phyloP scores from a whole-genome alignment of 2,888 invertebrate genomes.

The Mythimna ferrago region DNA sequence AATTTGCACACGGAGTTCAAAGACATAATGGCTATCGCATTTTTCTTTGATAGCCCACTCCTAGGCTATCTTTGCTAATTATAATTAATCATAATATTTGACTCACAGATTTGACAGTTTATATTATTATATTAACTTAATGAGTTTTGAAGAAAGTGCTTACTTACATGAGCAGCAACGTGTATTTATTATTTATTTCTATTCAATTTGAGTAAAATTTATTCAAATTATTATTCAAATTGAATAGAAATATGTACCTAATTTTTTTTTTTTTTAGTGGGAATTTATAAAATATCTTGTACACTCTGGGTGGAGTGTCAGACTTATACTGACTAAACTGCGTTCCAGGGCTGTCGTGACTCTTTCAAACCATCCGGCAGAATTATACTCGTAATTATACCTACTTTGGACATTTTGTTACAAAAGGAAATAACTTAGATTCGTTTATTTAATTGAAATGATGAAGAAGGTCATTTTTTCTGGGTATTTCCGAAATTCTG shows the following conservation, averaged over 20 bases:
- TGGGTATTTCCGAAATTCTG: neutral
- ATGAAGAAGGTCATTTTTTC: neutral
- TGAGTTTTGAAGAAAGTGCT: conserved; percentile 8
- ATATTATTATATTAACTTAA: conserved; percentile 27
- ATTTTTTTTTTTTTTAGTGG: too few relatives aligned
- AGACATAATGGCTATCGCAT: conserved; percentile 17
- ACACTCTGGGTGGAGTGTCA: too few relatives aligned
- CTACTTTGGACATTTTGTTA: too few relatives aligned
- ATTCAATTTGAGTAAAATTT: neutral
- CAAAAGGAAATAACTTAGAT: too few relatives aligned
- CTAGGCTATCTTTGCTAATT: conserved; percentile 25
- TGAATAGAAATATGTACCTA: too few relatives aligned
- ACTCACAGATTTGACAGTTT: conserved; percentile 5
- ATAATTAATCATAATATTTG: conserved; percentile 37
- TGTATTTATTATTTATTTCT: conserved; percentile 6
- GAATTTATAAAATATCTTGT: too few relatives aligned
- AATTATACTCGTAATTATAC: too few relatives aligned
- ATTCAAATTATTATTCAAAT: too few relatives aligned
- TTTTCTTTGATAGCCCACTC: conserved; percentile 33
- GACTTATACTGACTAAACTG: too few relatives aligned
- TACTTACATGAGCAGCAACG: neutral
- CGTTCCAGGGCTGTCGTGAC: too few relatives aligned
- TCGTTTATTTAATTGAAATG: too few relatives aligned
- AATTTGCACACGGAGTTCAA: conserved; percentile 28
- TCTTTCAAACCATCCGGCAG: too few relatives aligned